Evolutionary conservation across 2,797 vertebrate species (phyloP).

Genomic region (Pangasius sanitwongsei): DNA sequence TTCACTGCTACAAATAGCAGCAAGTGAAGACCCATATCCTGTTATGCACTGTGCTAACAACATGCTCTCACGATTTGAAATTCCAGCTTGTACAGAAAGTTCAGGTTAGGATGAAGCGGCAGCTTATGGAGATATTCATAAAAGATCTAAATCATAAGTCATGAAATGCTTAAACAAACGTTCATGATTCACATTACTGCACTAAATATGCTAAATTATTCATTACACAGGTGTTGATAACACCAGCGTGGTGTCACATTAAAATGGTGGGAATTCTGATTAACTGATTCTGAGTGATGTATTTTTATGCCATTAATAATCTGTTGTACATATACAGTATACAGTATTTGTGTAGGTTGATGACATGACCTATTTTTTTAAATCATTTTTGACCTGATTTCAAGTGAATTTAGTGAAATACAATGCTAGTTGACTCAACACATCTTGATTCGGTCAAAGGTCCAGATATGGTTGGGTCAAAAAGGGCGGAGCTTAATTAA

Average conservation of each 20-base stretch:
- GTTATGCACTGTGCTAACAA: conserved; percentile 12
- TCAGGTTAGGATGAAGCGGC: neutral
- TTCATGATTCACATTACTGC: neutral
- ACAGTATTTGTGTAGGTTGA: too few relatives aligned
- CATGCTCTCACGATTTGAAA: conserved; percentile 12
- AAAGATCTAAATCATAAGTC: neutral
- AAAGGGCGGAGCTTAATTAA: neutral
- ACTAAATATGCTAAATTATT: neutral
- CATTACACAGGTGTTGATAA: neutral
- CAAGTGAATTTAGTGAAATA: neutral
- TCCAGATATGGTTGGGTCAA: neutral
- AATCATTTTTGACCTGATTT: neutral
- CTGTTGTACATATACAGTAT: neutral
- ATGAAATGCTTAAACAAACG: neutral
- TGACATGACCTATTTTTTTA: too few relatives aligned
- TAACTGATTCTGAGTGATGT: neutral
- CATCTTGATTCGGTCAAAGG: neutral
- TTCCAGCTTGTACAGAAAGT: conserved; percentile 8
- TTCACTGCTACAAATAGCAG: conserved; percentile 25
- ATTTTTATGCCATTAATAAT: neutral
- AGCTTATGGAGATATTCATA: neutral
- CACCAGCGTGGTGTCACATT: neutral
- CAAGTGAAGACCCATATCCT: conserved; percentile 17
- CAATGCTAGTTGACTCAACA: neutral
- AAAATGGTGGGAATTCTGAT: neutral